Percentiles rank a stretch among this genome's conserved stretches.
Evolutionary conservation across 1,140 invertebrate species (phyloP).

Genomic region (Trichoplusia ni): DNA sequence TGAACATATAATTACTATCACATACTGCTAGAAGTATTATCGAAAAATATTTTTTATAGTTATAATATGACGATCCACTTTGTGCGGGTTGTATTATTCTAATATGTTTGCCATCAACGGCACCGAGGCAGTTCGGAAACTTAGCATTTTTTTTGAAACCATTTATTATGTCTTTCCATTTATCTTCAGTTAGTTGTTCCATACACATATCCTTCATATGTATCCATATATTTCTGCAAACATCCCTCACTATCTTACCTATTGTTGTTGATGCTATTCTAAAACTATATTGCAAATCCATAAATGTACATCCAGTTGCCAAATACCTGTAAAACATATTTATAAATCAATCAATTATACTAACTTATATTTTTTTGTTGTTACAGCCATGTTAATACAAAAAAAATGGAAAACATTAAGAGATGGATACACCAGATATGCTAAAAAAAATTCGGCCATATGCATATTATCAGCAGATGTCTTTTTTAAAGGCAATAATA

Average conservation of each 20-base stretch:
- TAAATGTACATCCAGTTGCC: constrained; percentile 51
- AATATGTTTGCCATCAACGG: not conserved
- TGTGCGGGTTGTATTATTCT: constrained; percentile 22
- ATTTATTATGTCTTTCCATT: constrained; percentile 54
- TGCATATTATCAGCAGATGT: constrained; percentile 35
- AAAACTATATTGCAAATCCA: constrained; percentile 56
- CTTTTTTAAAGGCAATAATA: constrained; percentile 34
- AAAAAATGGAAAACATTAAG: constrained; percentile 45
- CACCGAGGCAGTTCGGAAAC: constrained; percentile 46
- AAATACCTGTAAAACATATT: constrained; percentile 54
- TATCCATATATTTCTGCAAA: constrained; percentile 52
- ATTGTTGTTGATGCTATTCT: constrained; percentile 54
- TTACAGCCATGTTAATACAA: constrained; percentile 38
- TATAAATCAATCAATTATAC: constrained; percentile 30
- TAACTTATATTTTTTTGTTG: constrained; percentile 39
- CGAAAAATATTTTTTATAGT: constrained; percentile 25
- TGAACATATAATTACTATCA: constrained; percentile 4
- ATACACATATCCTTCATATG: constrained; percentile 41
- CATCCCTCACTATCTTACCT: constrained; percentile 46
- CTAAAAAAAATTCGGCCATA: constrained; percentile 37
- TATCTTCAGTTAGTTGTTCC: constrained; percentile 43
- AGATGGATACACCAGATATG: constrained; percentile 37
- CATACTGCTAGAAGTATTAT: constrained; percentile 2
- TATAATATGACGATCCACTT: not conserved
- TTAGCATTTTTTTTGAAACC: constrained; percentile 19